phyloP scores from a whole-genome alignment of 2,888 invertebrate genomes.

The Petrolisthes manimaculis region DNA sequence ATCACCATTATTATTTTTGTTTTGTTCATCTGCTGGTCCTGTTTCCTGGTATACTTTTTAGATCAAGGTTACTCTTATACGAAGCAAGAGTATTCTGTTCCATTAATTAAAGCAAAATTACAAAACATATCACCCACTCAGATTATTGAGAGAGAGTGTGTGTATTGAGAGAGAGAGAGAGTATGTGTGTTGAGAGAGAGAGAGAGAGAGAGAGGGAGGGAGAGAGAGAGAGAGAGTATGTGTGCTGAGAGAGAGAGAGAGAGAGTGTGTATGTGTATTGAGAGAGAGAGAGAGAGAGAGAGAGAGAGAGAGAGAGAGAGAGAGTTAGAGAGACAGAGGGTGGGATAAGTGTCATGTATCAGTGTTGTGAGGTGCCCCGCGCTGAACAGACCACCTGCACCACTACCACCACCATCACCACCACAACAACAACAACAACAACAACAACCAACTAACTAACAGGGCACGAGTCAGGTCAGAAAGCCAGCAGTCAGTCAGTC shows the following conservation, averaged over 20 bases:
- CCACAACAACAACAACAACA: background rate
- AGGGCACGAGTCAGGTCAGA: too few species aligned
- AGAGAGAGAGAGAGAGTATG: background rate
- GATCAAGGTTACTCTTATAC: too few species aligned
- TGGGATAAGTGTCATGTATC: background rate
- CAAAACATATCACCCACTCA: too few species aligned
- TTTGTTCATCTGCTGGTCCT: too few species aligned
- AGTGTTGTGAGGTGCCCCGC: conserved; percentile 12
- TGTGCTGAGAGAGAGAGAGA: background rate
- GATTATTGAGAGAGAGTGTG: background rate
- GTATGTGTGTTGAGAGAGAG: background rate
- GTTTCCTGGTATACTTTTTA: too few species aligned
- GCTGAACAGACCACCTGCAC: conserved; percentile 2
- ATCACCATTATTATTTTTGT: too few species aligned
- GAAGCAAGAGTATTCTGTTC: too few species aligned
- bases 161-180: background rate
- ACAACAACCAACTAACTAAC: background rate
- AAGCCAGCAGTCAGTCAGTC: too few species aligned
- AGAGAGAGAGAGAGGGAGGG: too few species aligned
- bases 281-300: too few species aligned
- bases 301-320: too few species aligned
- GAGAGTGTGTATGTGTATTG: background rate
- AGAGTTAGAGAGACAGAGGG: background rate
- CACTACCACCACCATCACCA: background rate
- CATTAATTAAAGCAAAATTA: too few species aligned